Percentiles rank a stretch among this genome's conserved stretches.
Evolutionary conservation across 37 sponge, comb jelly and placozoan genomes (phyloP).

Genomic region (Theonella swinhoei): DNA sequence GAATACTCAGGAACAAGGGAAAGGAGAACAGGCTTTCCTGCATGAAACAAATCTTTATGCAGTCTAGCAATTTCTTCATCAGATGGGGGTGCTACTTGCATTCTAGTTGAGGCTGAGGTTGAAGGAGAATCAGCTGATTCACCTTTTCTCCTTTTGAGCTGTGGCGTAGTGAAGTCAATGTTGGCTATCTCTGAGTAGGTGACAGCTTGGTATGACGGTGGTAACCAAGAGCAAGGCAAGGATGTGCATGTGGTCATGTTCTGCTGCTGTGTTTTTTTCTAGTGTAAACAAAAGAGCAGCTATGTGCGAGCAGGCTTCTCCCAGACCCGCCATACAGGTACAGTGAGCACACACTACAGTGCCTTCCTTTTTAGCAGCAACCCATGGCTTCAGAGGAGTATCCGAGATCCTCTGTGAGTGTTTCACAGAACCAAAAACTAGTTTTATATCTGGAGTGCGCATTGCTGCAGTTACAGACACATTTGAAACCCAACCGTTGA

Average conservation of each 20-base stretch:
- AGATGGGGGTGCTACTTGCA: slow-evolving; percentile 16
- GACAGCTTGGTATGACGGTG: slow-evolving; percentile 46
- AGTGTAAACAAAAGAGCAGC: slow-evolving; percentile 53
- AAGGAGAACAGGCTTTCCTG: slow-evolving; percentile 39
- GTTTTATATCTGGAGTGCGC: no score
- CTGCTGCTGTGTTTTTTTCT: slow-evolving; percentile 30
- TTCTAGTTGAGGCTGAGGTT: neutral
- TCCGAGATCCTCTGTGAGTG: no score
- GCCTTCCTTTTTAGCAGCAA: no score
- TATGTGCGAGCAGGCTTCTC: no score
- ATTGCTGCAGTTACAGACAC: no score
- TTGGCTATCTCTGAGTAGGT: slow-evolving; percentile 21
- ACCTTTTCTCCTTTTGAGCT: slow-evolving; percentile 18
- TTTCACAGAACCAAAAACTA: no score
- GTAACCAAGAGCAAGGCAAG: slow-evolving; percentile 49
- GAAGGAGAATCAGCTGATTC: neutral
- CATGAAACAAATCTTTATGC: slow-evolving; percentile 7
- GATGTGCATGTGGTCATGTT: slow-evolving; percentile 35
- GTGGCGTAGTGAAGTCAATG: slow-evolving; percentile 67
- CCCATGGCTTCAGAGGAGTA: no score
- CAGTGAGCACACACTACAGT: slow-evolving; percentile 60
- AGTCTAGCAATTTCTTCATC: slow-evolving; percentile 24
- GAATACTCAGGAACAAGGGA: slow-evolving; percentile 46
- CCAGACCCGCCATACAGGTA: slow-evolving; percentile 63
- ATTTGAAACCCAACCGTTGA: no score